phyloP scores from a whole-genome alignment of 2,113 vertebrate genomes.

The Physeter macrocephalus region DNA sequence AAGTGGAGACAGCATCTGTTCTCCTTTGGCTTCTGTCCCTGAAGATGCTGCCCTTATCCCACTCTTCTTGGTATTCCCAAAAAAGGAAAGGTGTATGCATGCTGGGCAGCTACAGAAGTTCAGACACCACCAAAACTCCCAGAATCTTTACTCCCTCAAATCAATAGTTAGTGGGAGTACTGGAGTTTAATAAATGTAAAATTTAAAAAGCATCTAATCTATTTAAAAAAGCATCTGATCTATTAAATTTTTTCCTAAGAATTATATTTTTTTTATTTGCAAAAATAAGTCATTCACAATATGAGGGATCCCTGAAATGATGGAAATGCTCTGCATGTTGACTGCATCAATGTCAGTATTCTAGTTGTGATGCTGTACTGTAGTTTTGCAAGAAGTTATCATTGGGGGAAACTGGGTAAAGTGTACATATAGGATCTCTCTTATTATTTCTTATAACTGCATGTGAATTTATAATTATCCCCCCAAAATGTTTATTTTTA shows the following conservation, averaged over 20 bases:
- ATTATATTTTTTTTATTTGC: background rate
- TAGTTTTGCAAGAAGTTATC: background rate
- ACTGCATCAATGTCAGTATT: no score
- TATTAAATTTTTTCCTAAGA: background rate
- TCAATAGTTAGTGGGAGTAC: background rate
- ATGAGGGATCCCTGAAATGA: background rate
- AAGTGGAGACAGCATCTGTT: background rate
- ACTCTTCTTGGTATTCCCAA: background rate
- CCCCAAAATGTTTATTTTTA: background rate
- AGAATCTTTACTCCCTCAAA: background rate
- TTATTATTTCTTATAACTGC: background rate
- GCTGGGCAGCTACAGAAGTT: background rate
- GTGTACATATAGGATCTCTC: background rate
- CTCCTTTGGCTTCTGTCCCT: background rate
- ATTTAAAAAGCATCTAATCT: background rate
- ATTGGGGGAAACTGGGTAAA: background rate
- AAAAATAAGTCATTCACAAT: background rate
- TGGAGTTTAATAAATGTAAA: background rate
- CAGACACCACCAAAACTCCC: background rate
- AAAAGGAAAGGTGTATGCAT: background rate
- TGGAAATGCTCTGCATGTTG: background rate
- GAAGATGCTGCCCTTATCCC: background rate
- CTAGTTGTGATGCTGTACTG: no score
- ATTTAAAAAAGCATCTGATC: background rate
- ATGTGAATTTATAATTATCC: background rate